A percentile compares a stretch with the other conserved stretches of the same genome.
Conservation (phyloP, 2,888 invertebrate species). For the Xylophagus ater region DNA sequence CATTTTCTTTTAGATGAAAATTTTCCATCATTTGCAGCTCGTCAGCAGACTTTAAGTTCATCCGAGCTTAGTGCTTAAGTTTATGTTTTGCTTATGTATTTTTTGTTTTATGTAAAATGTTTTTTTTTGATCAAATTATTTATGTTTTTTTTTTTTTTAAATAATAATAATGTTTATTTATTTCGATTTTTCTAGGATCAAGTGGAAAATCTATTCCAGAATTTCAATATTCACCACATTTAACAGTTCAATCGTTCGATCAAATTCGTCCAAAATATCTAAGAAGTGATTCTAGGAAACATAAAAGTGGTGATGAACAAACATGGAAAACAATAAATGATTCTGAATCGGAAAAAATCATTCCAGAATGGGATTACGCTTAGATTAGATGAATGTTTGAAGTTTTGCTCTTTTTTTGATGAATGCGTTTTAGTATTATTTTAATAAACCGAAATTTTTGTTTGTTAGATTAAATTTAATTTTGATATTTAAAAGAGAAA, state of each 20-base stretch:
- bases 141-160: no score
- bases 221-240: slow-evolving; percentile 11
- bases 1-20: slow-evolving; percentile 25
- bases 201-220: no score
- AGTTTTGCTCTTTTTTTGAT: no score
- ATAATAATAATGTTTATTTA: no score
- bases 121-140: neutral
- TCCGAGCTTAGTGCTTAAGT: slow-evolving; percentile 24
- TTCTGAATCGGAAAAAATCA: slow-evolving; percentile 5
- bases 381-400: no score
- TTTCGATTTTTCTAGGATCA: neutral
- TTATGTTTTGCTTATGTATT: slow-evolving; percentile 5
- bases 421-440: no score
- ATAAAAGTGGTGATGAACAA: slow-evolving; percentile 3
- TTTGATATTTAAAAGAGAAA: no score
- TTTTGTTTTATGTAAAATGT: neutral
- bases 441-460: no score
- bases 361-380: slow-evolving; percentile 10
- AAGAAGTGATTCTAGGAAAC: neutral
- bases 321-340: slow-evolving; percentile 4
- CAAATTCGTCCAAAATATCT: slow-evolving; percentile 4
- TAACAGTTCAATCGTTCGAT: slow-evolving; percentile 11
- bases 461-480: no score
- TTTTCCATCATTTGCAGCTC: slow-evolving; percentile 36
- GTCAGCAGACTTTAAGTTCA: slow-evolving; percentile 35